A percentile compares a stretch with the other conserved stretches of the same genome.
These are phyloP conservation scores for Hemiprocne comata DNA, from an alignment of 2,113 vertebrate genomes.

Conservation along the genomic window DNA sequence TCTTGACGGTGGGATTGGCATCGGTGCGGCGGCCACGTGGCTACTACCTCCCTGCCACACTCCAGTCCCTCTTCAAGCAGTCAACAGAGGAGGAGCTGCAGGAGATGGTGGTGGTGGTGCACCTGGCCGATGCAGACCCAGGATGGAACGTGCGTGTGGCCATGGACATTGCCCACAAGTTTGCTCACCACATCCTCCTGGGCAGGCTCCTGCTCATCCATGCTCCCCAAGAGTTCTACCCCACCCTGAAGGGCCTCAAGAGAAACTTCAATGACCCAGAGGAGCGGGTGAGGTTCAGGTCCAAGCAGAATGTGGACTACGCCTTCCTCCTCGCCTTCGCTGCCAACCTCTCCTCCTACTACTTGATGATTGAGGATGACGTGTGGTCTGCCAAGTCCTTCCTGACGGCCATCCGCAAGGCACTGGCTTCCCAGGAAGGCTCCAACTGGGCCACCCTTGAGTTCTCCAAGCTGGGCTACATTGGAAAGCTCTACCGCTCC, in stretches of 20 bases:
- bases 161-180: slow-evolving; percentile 43
- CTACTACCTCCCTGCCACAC: slow-evolving; percentile 78
- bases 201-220: slow-evolving; percentile 82
- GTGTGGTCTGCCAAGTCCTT: slow-evolving; percentile 77
- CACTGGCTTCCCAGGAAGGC: slow-evolving; percentile 43
- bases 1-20: slow-evolving; percentile 79
- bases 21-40: slow-evolving; percentile 69
- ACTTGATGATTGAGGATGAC: slow-evolving; percentile 86
- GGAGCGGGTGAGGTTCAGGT: slow-evolving; percentile 81
- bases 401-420: slow-evolving; percentile 73
- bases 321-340: slow-evolving; percentile 85
- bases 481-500: slow-evolving; percentile 86
- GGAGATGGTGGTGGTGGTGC: slow-evolving; percentile 84
- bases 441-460: slow-evolving; percentile 84
- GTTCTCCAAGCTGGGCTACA: slow-evolving; percentile 87
- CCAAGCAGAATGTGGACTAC: slow-evolving; percentile 87
- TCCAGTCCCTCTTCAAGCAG: slow-evolving; percentile 83
- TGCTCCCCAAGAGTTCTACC: slow-evolving; percentile 59
- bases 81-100: slow-evolving; percentile 78
- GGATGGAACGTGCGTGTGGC: slow-evolving; percentile 69
- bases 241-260: slow-evolving; percentile 75
- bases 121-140: slow-evolving; percentile 78
- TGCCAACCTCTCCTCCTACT: slow-evolving; percentile 80
- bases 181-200: slow-evolving; percentile 68
- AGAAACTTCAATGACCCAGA: slow-evolving; percentile 75